Base-by-base conservation (phyloP, 2,797 vertebrate species). In the Sphaeramia orbicularis region DNA sequence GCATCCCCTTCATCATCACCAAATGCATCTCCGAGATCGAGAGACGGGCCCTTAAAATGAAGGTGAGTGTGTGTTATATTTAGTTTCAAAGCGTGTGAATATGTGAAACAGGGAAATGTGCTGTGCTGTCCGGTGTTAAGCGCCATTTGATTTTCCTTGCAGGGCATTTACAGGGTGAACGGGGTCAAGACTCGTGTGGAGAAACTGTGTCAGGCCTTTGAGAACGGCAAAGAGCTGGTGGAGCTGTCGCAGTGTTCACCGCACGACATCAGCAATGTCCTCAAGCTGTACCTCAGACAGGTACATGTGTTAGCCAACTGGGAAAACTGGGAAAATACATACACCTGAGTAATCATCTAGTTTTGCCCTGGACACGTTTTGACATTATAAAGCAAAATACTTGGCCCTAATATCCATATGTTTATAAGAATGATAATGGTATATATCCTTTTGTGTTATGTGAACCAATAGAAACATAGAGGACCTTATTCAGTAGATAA, bases 81-180 rank as follows among this genome's bases (percentile, higher is more conserved):
- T 42, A 0, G 6, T 11, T 16, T 54, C 13, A 2, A 19, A 45
- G 14, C 14, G 2, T 4, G 13, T 3, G 6, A 4, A 24, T 16
- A 8, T 52, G 11, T 38, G 24, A 59, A 9, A 10, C 35, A 16
- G 21, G 1, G 14, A 32, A 4, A 44, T n/a, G 21, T 35, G 2
- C 43, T 61, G 10, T 18, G 30, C 21, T 0, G 4, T 21, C 30
- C 24, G 7, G 4, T 40, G 40, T 14, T 5, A 9, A 11, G 51
- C 10, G n/a, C 12, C 43, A n/a, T 30, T 57, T 32, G 24, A 10
- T 52, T 27, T n/a, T 66, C 27, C 40, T 37, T 15, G 0, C 88
- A 99, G 98, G 98, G 98, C 62, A 99, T 99, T 84, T 99, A 99
- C 87, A 92, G 98, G 0, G 96, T 99, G 10, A 99, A 99, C 0